Conservation (phyloP, 2,797 vertebrate species). For the Gadopsis bispinosus region DNA sequence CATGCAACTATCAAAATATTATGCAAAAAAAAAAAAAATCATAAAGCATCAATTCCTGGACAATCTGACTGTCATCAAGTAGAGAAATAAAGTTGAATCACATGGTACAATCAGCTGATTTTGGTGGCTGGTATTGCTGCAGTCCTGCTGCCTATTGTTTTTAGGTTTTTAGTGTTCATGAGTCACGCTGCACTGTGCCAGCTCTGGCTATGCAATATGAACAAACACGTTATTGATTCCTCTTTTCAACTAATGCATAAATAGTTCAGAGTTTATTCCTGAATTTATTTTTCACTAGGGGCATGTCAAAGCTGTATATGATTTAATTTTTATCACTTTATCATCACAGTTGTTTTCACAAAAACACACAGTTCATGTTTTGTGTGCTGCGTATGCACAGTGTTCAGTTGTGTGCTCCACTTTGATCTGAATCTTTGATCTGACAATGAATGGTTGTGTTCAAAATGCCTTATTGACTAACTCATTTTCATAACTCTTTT, state of each 20-base stretch:
- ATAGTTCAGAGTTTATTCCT: conserved; percentile 22
- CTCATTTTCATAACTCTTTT: conserved; percentile 42
- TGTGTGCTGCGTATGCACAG: conserved; percentile 20
- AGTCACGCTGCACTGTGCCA: conserved; percentile 38
- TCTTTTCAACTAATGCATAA: conserved; percentile 34
- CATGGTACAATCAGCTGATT: conserved; percentile 19
- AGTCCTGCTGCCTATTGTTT: conserved; percentile 9
- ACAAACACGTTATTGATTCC: conserved; percentile 26
- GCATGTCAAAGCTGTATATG: conserved; percentile 40
- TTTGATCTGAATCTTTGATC: conserved; percentile 41
- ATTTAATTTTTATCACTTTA: conserved; percentile 74
- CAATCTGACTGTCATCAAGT: conserved; percentile 28
- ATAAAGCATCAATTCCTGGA: conserved; percentile 32
- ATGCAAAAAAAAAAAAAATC: conserved; percentile 21
- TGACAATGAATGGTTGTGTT: conserved; percentile 61
- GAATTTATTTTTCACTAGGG: conserved; percentile 47
- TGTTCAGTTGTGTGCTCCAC: conserved; percentile 26
- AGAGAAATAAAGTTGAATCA: conserved; percentile 2
- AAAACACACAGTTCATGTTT: conserved; percentile 30
- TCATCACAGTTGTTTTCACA: conserved; percentile 34
- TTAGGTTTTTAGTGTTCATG: conserved; percentile 21
- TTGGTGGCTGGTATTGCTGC: conserved; percentile 8
- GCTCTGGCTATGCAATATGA: conserved; percentile 73
- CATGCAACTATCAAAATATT: conserved; percentile 23
- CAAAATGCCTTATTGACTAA: conserved; percentile 72